Percentiles rank a stretch among this genome's conserved stretches.
phyloP scores from a whole-genome alignment of 1,140 invertebrate species.

The Nasonia vitripennis region DNA sequence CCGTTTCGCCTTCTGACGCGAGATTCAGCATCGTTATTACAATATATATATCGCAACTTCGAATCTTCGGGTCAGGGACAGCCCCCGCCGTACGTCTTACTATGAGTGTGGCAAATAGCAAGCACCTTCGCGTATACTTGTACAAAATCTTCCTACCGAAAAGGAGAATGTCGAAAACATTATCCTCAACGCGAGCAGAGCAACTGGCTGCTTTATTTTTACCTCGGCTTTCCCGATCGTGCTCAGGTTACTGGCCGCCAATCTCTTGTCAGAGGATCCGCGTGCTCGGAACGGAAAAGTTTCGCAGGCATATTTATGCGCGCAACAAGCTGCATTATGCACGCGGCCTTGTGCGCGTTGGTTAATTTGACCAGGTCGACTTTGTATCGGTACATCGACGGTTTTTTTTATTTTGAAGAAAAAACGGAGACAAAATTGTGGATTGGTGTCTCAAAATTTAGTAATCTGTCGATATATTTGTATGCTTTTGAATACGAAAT shows the following conservation, averaged over 20 bases:
- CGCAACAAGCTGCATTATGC: background rate
- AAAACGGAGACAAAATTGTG: background rate
- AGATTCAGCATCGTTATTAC: conserved; percentile 18
- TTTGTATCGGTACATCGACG: background rate
- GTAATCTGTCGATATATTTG: no score
- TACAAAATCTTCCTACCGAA: background rate
- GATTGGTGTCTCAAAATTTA: no score
- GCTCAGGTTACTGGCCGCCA: background rate
- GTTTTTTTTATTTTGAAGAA: background rate
- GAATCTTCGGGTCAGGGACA: conserved; percentile 4
- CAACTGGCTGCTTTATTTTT: background rate
- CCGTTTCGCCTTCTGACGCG: background rate
- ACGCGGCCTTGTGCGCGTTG: background rate
- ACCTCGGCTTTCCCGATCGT: background rate
- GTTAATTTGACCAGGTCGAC: background rate
- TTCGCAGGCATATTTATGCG: no score
- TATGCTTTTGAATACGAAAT: no score
- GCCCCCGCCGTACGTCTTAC: no score
- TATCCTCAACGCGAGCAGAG: background rate
- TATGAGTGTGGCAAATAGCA: background rate
- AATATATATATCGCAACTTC: conserved; percentile 22
- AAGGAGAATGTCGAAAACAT: conserved; percentile 18
- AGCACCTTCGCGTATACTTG: background rate
- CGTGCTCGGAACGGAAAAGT: background rate
- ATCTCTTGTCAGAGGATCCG: conserved; percentile 5